Conservation (phyloP, 2,888 invertebrate genomes). For the Cecidostiba fungosa region DNA sequence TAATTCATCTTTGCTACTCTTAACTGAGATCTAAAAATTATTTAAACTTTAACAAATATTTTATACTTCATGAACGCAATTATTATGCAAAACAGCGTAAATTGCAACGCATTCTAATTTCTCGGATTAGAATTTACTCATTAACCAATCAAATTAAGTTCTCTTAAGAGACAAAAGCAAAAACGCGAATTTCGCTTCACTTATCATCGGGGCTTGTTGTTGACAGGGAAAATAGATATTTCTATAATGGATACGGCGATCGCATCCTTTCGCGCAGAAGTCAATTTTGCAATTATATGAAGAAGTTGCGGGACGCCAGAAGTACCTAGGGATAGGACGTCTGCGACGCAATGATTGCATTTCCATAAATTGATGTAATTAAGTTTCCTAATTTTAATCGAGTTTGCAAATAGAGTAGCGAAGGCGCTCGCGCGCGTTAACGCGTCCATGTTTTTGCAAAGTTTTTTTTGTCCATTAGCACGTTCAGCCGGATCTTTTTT, state of each 20-base stretch:
- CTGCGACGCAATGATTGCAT: conserved; percentile 12
- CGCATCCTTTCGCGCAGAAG: conserved; percentile 6
- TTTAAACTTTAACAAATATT: too few species aligned
- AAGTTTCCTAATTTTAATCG: conserved; percentile 40
- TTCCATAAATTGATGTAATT: conserved; percentile 47
- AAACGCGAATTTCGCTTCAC: neutral
- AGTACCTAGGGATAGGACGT: neutral
- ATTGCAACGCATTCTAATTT: too few species aligned
- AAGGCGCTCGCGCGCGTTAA: neutral
- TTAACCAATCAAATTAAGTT: too few species aligned
- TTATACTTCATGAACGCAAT: too few species aligned
- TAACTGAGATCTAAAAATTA: too few species aligned
- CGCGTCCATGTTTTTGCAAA: neutral
- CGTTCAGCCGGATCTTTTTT: neutral
- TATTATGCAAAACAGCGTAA: too few species aligned
- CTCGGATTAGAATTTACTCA: too few species aligned
- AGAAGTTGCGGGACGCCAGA: neutral
- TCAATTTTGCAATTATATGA: conserved; percentile 36
- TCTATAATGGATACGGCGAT: conserved; percentile 2
- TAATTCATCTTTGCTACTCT: too few species aligned
- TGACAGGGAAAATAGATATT: neutral
- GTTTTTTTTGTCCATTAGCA: conserved; percentile 25
- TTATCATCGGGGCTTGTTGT: neutral
- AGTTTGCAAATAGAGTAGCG: conserved; percentile 13
- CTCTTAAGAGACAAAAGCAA: neutral